Conservation (phyloP, 2,888 invertebrate species). For the Pammene fasciana region DNA sequence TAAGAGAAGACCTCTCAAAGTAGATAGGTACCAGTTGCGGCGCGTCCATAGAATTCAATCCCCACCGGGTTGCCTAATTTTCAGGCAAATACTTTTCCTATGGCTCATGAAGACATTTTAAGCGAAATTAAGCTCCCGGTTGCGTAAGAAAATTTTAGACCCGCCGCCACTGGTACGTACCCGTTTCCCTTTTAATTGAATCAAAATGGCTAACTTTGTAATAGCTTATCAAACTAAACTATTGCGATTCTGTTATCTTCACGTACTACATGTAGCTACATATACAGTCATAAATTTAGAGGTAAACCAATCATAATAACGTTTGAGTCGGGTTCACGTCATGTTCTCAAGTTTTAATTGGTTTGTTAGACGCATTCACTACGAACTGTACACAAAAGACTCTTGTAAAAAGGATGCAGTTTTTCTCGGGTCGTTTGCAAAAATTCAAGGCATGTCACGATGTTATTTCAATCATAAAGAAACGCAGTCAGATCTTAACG, state of each 20-base stretch:
- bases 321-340: conserved; percentile 48
- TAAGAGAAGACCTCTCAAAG: background rate
- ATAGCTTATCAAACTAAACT: background rate
- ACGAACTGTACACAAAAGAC: conserved; percentile 60
- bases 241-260: background rate
- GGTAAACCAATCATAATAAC: conserved; percentile 49
- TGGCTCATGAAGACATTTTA: too few relatives aligned
- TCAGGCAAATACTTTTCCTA: too few relatives aligned
- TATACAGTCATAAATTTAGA: conserved; percentile 4
- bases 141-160: too few relatives aligned
- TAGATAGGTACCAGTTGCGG: too few relatives aligned
- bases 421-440: conserved; percentile 54
- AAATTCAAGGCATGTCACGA: conserved; percentile 51
- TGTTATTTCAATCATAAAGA: conserved; percentile 56
- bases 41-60: too few relatives aligned
- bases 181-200: background rate
- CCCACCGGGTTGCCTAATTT: too few relatives aligned
- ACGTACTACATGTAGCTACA: background rate
- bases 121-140: too few relatives aligned
- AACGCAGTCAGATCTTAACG: background rate
- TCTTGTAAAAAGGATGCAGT: conserved; percentile 56
- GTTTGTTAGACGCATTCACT: conserved; percentile 58
- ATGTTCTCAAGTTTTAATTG: conserved; percentile 66
- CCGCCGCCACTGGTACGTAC: too few relatives aligned
- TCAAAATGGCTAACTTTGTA: background rate